Base-by-base conservation (phyloP, 2,888 invertebrate genomes). In the Ichneumoninae sp. region DNA sequence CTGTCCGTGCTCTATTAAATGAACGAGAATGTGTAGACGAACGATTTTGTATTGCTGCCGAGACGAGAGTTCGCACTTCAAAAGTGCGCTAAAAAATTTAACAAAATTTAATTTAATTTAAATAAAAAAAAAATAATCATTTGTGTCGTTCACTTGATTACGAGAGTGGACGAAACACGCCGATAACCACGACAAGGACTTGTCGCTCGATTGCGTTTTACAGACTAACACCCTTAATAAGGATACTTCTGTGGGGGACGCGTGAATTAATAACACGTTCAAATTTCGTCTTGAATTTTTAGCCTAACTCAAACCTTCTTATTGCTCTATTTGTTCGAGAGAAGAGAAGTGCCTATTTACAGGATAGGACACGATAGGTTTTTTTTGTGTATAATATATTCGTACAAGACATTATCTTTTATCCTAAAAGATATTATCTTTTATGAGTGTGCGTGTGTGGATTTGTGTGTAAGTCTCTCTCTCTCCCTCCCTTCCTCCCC, bases 261-360 rank as follows among this genome's bases (percentile, higher is more conserved):
- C 68, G 36, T 10, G 30, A 77, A 60, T 62, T 26, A 50, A 44
- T 19, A 19, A 33, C 69, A 44, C 44, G 65, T n/a, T 66, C 47
- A 54, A 65, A 50, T 62, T 75, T n/a, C 19, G 65, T 6, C 26
- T 62, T 44, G 16, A 62, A 65, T 60, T 22, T 40, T 68, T 74
- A 68, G 16, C 62, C 74, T 19, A 84, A 76, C 50, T 68, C 72
- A 79, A 60, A 71, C 36, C 30, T 62, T 74, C 82, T 84, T 79
- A 84, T 72, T 54, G 66, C 76, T 76, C 62, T 82, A 82, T 82
- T 85, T 85, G 82, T 85, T 85, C 82, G 85, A 85, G 84, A 80
- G 71, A 79, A 72, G 66, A 72, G 71, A 50, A 72, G 66, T 76
- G 71, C 50, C 54, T 72, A 72, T 84, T 72, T 77, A 80, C 79